phyloP scores from a whole-genome alignment of 1,140 invertebrate species.

The Steinernema khuongi region DNA sequence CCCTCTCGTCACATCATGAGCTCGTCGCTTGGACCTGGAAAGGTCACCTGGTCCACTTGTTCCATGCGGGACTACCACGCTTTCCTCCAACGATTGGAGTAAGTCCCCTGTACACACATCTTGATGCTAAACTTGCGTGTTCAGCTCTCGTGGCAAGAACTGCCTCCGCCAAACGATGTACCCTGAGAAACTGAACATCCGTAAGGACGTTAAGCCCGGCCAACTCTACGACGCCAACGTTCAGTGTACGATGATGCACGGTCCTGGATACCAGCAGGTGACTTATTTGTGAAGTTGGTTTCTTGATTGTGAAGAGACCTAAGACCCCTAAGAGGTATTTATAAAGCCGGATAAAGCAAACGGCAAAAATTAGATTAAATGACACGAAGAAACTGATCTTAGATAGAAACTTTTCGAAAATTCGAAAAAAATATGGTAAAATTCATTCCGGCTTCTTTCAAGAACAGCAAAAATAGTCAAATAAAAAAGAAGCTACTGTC shows the following conservation, averaged over 20 bases:
- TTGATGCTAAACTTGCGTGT: slow-evolving; percentile 20
- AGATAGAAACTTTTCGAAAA: neutral
- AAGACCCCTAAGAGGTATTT: no score
- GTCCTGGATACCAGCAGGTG: slow-evolving; percentile 49
- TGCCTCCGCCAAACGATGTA: slow-evolving; percentile 50
- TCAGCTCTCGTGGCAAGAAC: slow-evolving; percentile 46
- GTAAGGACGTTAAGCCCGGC: slow-evolving; percentile 46
- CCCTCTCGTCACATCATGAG: slow-evolving; percentile 59
- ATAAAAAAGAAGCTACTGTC: neutral
- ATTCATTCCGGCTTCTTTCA: neutral
- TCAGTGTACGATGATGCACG: slow-evolving; percentile 56
- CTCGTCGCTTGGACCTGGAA: slow-evolving; percentile 60
- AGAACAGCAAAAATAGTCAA: neutral
- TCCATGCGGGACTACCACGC: slow-evolving; percentile 58
- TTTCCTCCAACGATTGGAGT: slow-evolving; percentile 56
- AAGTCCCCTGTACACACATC: slow-evolving; percentile 3
- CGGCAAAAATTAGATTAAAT: no score
- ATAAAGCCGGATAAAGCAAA: no score
- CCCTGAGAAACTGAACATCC: slow-evolving; percentile 47
- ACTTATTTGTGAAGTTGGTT: no score
- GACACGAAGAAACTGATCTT: no score
- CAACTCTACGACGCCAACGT: slow-evolving; percentile 57
- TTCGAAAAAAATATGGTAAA: neutral
- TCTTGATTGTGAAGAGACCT: no score
- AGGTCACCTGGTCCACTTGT: slow-evolving; percentile 61